These are phyloP conservation scores for Seira sanloemensis DNA, from an alignment of 2,888 invertebrate species.

Conservation along the genomic window DNA sequence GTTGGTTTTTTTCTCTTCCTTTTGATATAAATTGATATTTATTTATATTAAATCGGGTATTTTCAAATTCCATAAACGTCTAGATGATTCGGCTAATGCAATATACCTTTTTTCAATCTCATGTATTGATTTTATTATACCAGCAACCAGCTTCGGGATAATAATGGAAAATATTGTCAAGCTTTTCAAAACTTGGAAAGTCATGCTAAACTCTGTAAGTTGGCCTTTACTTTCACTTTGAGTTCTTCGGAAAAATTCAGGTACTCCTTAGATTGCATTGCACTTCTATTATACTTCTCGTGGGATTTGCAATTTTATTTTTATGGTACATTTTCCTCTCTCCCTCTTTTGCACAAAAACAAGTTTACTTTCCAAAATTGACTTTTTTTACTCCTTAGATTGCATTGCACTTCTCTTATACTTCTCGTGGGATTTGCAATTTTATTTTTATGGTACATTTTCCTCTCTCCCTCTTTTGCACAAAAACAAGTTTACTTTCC, in stretches of 20 bases:
- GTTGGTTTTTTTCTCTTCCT: neutral
- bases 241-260: neutral
- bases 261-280: neutral
- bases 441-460: conserved; percentile 46
- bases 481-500: conserved; percentile 36
- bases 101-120: neutral
- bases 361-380: conserved; percentile 27
- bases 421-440: conserved; percentile 48
- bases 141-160: neutral
- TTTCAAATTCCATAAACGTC: neutral
- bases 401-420: conserved; percentile 11
- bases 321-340: neutral
- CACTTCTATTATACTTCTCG: neutral
- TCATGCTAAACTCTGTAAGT: neutral
- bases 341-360: conserved; percentile 42
- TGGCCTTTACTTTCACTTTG: neutral
- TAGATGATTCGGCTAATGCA: neutral
- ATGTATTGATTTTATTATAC: neutral
- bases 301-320: neutral
- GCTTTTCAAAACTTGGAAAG: neutral
- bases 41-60: neutral
- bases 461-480: too few relatives aligned
- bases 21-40: neutral
- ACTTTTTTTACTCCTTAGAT: conserved; percentile 8
- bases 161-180: neutral